Percentiles rank a stretch among this genome's conserved stretches.
These are phyloP conservation scores for Pseudeuparius sepicola DNA, from an alignment of 2,888 invertebrate genomes.

Conservation along the genomic window DNA sequence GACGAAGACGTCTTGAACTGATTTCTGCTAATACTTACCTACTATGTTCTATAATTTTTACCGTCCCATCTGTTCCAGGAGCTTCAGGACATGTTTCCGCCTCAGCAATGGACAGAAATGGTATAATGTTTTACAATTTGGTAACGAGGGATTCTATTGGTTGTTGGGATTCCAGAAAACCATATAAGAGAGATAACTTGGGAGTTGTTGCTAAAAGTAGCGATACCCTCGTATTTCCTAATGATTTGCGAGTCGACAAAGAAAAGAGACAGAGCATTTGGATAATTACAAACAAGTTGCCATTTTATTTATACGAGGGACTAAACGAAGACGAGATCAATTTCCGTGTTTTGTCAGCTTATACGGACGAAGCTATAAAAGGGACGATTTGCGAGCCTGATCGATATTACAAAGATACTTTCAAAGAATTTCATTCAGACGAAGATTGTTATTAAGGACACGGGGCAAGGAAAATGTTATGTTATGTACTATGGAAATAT, in stretches of 20 bases:
- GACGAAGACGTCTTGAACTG: no score
- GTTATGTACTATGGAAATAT: not conserved
- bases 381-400: constrained; percentile 63
- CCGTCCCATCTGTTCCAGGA: no score
- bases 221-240: constrained; percentile 64
- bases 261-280: constrained; percentile 59
- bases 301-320: constrained; percentile 58
- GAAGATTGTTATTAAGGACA: constrained; percentile 4
- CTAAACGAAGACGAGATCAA: constrained; percentile 57
- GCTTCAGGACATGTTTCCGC: constrained; percentile 60
- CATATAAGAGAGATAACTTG: constrained; percentile 52
- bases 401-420: constrained; percentile 24
- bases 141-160: constrained; percentile 66
- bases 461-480: not conserved
- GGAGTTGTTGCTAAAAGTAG: constrained; percentile 53
- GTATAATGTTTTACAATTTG: constrained; percentile 70
- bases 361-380: constrained; percentile 50
- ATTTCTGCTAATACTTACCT: no score
- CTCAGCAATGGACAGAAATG: constrained; percentile 58
- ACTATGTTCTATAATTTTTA: no score
- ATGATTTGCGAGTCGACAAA: constrained; percentile 62
- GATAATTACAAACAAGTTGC: constrained; percentile 67
- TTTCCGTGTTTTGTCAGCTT: constrained; percentile 62
- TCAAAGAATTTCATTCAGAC: constrained; percentile 3
- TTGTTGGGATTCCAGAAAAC: constrained; percentile 70